These are phyloP conservation scores for Eupithecia exiguata DNA, from an alignment of 2,888 invertebrate species.

Conservation along the genomic window DNA sequence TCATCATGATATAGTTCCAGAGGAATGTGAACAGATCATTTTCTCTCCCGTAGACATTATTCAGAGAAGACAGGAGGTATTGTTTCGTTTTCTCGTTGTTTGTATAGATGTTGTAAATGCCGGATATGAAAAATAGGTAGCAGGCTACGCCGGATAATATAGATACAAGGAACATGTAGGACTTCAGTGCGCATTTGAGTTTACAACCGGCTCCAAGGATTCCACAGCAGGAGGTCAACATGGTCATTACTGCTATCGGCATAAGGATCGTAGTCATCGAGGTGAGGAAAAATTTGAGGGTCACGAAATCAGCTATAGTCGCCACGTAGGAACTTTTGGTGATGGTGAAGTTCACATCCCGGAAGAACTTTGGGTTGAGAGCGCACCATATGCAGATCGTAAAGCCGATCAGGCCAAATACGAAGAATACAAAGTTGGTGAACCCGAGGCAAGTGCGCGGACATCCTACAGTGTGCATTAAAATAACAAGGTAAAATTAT, in stretches of 20 bases:
- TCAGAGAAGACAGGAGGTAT: conserved; percentile 57
- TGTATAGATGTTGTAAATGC: conserved; percentile 69
- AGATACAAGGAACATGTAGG: conserved; percentile 70
- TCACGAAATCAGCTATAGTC: conserved; percentile 65
- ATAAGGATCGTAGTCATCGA: conserved; percentile 68
- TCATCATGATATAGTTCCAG: conserved; percentile 71
- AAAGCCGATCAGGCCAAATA: conserved; percentile 58
- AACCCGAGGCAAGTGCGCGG: conserved; percentile 76
- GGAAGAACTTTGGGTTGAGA: conserved; percentile 70
- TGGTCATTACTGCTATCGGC: conserved; percentile 58
- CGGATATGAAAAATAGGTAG: conserved; percentile 70
- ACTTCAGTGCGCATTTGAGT: conserved; percentile 71
- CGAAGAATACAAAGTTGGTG: conserved; percentile 69
- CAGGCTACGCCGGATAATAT: conserved; percentile 57
- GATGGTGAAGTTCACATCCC: conserved; percentile 71
- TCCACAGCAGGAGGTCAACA: conserved; percentile 75
- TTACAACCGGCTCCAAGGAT: conserved; percentile 72
- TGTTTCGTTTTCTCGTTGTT: conserved; percentile 58
- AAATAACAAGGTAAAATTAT: conserved; percentile 20
- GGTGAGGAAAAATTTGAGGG: conserved; percentile 66
- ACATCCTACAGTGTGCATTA: conserved; percentile 71
- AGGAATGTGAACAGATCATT: conserved; percentile 66
- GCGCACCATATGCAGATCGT: conserved; percentile 72
- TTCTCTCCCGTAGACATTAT: conserved; percentile 64
- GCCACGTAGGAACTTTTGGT: conserved; percentile 65